These are phyloP conservation scores for Centropus unirufus DNA, from an alignment of 2,113 vertebrate genomes.

Conservation along the genomic window DNA sequence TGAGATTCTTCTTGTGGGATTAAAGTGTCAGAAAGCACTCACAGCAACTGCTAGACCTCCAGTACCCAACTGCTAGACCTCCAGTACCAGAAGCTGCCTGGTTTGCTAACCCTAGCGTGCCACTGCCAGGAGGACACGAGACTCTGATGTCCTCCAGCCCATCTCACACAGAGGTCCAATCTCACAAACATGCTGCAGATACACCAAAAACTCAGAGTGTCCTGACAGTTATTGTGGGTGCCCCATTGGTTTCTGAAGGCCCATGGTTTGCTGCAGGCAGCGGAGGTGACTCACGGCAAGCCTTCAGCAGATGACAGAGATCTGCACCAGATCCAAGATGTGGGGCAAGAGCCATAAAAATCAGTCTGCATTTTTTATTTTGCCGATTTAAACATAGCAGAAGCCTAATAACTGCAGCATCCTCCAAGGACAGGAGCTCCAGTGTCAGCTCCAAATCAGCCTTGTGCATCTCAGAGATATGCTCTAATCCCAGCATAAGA, in stretches of 20 bases:
- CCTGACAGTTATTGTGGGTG: background rate
- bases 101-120: accelerated
- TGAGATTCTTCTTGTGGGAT: background rate
- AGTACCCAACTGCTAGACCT: background rate
- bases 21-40: background rate
- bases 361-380: background rate
- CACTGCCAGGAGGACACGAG: background rate
- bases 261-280: accelerated
- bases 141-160: background rate
- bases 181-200: background rate
- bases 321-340: background rate
- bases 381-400: background rate
- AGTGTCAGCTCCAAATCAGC: background rate
- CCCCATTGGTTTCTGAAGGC: background rate
- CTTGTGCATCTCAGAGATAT: background rate
- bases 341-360: background rate
- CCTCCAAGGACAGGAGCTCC: background rate
- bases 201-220: accelerated
- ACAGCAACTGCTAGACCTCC: accelerated
- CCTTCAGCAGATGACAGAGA: background rate
- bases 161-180: background rate
- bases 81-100: background rate
- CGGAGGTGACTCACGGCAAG: background rate
- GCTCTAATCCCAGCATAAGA: background rate
- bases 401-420: background rate